These are phyloP conservation scores for Polydrusus cervinus DNA, from an alignment of 2,888 invertebrate species.

Conservation along the genomic window DNA sequence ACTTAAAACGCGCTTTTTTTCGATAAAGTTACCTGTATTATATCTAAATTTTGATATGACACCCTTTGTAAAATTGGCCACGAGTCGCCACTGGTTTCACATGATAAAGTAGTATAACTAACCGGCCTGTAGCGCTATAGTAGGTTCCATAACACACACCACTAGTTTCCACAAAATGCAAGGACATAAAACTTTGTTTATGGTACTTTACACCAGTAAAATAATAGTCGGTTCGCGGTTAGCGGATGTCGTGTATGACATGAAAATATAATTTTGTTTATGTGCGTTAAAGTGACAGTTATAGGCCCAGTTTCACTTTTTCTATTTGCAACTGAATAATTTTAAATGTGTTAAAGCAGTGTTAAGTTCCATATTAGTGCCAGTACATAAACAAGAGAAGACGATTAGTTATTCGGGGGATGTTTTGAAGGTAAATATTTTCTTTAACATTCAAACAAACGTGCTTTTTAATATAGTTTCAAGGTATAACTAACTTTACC, in stretches of 20 bases:
- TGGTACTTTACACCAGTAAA: slow-evolving; percentile 49
- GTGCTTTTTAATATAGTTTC: no score
- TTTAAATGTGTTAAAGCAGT: slow-evolving; percentile 11
- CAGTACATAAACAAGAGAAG: not conserved
- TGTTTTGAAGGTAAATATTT: not conserved
- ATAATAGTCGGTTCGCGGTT: slow-evolving; percentile 39
- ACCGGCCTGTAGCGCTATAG: slow-evolving; percentile 21
- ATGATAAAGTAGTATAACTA: not conserved
- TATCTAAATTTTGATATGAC: no score
- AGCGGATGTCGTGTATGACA: slow-evolving; percentile 7
- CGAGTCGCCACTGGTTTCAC: no score
- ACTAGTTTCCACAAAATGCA: slow-evolving; percentile 48
- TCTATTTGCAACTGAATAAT: not conserved
- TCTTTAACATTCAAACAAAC: not conserved
- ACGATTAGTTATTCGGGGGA: not conserved
- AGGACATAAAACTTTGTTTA: slow-evolving; percentile 49
- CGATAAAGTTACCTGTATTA: no score
- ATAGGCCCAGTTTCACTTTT: slow-evolving; percentile 11
- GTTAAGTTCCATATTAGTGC: not conserved
- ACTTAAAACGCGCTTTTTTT: no score
- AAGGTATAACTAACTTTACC: no score
- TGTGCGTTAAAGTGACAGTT: slow-evolving; percentile 6
- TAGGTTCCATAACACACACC: slow-evolving; percentile 38
- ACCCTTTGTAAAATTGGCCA: no score
- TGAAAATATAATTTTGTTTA: not conserved